Evolutionary conservation across 2,113 vertebrate genomes (phyloP).

Genomic region (Sarotherodon lohbergeri): DNA sequence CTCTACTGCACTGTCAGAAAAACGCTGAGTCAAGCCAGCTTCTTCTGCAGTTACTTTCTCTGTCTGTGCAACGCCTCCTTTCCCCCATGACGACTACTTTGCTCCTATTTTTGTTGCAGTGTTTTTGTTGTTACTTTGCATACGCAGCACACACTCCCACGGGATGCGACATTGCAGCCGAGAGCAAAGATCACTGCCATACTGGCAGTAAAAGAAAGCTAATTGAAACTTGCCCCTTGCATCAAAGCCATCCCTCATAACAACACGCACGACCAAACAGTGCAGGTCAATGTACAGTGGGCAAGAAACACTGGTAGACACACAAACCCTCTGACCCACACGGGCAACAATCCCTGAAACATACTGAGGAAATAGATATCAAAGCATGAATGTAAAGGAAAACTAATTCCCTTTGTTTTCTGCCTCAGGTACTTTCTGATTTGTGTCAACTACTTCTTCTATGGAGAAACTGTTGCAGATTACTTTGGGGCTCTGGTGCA

Average conservation of each 20-base stretch:
- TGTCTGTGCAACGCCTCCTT: neutral
- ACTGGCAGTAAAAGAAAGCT: conserved; percentile 54
- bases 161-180: neutral
- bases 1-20: neutral
- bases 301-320: neutral
- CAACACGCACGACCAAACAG: neutral
- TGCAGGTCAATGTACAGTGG: conserved; percentile 24
- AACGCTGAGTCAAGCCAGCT: neutral
- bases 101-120: neutral
- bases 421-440: conserved; percentile 89
- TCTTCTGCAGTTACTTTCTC: neutral
- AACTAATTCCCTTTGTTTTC: neutral
- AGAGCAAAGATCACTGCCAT: conserved; percentile 66
- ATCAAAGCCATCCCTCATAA: neutral
- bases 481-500: conserved; percentile 92
- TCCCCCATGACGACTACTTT: neutral
- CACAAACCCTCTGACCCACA: neutral
- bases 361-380: neutral
- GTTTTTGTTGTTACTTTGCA: neutral
- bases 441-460: conserved; percentile 99
- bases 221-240: conserved; percentile 10
- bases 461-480: conserved; percentile 96
- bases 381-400: neutral
- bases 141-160: neutral
- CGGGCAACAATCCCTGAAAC: neutral